phyloP scores from a whole-genome alignment of 2,113 vertebrate species.

The Manacus vitellinus region DNA sequence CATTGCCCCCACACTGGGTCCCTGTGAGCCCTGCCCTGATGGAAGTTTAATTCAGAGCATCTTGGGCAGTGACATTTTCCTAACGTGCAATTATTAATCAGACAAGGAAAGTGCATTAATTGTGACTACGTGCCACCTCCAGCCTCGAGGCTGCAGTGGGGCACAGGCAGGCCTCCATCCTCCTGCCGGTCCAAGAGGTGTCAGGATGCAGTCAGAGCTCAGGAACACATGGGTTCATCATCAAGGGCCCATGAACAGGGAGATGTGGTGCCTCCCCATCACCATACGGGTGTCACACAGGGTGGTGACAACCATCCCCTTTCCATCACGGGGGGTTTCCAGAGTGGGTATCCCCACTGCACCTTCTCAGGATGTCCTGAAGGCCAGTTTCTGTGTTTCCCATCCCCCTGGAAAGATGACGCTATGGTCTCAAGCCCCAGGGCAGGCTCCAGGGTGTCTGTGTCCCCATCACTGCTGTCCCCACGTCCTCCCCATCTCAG shows the following conservation, averaged over 20 bases:
- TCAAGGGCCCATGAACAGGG: fast-evolving
- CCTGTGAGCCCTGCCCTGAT: background rate
- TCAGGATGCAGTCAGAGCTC: background rate
- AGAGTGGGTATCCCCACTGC: too few relatives aligned
- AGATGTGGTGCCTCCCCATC: background rate
- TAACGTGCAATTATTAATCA: constrained; percentile 16
- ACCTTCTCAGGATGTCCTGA: background rate
- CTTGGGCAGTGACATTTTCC: background rate
- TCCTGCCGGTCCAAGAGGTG: fast-evolving
- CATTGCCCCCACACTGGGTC: background rate
- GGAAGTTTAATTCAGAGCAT: background rate
- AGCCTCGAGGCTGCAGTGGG: background rate
- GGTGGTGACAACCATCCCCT: background rate
- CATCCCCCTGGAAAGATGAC: fast-evolving
- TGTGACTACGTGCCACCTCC: background rate
- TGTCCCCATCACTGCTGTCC: too few relatives aligned
- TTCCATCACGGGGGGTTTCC: background rate
- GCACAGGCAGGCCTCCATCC: background rate
- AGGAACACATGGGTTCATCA: background rate
- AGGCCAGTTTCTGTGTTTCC: background rate
- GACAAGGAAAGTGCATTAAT: constrained; percentile 38
- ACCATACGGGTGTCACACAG: fast-evolving
- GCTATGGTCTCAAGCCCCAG: fast-evolving
- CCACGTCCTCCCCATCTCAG: background rate
- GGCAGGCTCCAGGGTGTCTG: background rate